Evolutionary conservation across 2,113 vertebrate genomes (phyloP).

Genomic region (Phyllostomus hastatus): DNA sequence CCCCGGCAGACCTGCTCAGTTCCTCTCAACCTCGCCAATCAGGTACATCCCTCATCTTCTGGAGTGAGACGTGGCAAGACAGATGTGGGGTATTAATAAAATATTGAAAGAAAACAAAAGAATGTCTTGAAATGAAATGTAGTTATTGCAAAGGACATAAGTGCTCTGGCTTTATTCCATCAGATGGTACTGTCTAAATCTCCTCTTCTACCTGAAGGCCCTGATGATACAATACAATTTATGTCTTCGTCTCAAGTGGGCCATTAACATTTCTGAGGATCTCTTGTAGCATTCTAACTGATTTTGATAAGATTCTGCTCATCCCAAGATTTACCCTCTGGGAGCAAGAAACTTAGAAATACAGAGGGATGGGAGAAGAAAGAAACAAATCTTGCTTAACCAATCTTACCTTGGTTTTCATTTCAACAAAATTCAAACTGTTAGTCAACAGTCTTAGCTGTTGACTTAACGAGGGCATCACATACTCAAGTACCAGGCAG

Average conservation of each 20-base stretch:
- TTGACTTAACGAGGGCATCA: background rate
- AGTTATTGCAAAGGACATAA: background rate
- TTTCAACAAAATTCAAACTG: background rate
- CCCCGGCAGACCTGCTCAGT: background rate
- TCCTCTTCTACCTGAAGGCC: background rate
- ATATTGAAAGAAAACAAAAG: background rate
- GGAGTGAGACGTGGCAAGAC: background rate
- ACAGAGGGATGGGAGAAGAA: background rate
- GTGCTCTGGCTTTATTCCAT: background rate
- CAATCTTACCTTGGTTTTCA: background rate
- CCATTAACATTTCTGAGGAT: background rate
- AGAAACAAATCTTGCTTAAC: background rate
- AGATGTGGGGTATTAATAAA: background rate
- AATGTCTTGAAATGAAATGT: background rate
- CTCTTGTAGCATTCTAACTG: background rate
- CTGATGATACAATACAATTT: too few species aligned
- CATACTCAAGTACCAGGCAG: background rate
- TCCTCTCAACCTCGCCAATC: background rate
- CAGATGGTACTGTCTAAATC: background rate
- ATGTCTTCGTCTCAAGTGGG: background rate
- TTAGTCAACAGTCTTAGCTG: background rate
- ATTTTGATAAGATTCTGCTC: background rate
- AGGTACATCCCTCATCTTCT: background rate
- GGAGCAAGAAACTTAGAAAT: background rate
- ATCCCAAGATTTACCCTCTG: background rate